Evolutionary conservation across 2,888 invertebrate genomes (phyloP), one percentile per base, ranked within the genome.

Genomic region (Cerastoderma edule): DNA sequence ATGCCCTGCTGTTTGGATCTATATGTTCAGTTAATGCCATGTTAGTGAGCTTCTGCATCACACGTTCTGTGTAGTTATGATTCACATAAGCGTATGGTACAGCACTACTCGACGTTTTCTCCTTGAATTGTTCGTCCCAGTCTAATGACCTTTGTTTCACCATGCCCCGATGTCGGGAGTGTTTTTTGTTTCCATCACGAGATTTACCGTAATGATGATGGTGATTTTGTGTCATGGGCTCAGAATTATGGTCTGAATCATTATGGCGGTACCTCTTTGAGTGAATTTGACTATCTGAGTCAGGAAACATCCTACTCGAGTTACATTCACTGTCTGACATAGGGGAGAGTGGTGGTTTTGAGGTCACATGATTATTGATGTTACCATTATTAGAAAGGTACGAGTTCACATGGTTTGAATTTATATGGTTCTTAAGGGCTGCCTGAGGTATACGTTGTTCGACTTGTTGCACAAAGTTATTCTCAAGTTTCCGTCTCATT

Each of bases 51-150:
- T 90, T 91, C 60, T 88, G 86, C 68, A 88, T 75, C 56, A 90
- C 89, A 66, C 88, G 86, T 53, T 90, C 89, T 54, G 84, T 84
- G 75, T 90, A 90, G 67, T 85, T 87, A 79, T 90, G 89, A 79
- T 90, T 90, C 30, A 90, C 90, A 80, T 89, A 90, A 6, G 89
- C 90, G 70, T 91, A 91, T 19, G 89, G 87, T 67, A 87, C 66
- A 35, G 84, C 77, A 78, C 85, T 88, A n/a, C 70, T 72, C 8
- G 86, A 87, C 16, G 85, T 72, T 30, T 54, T 60, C 33, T 86
- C 84, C 65, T 79, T 87, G 53, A 87, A 87, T 74, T 89, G 85
- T 65, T 87, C 89, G n/a, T 90, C 90, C 90, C 90, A 90, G 65
- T 88, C 89, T 27, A 88, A 64, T 6, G 89, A 89, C 44, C 87